Percentiles rank a stretch among this genome's conserved stretches.
phyloP scores from a whole-genome alignment of 2,888 invertebrate genomes.

The Drosophila kambysellisi region DNA sequence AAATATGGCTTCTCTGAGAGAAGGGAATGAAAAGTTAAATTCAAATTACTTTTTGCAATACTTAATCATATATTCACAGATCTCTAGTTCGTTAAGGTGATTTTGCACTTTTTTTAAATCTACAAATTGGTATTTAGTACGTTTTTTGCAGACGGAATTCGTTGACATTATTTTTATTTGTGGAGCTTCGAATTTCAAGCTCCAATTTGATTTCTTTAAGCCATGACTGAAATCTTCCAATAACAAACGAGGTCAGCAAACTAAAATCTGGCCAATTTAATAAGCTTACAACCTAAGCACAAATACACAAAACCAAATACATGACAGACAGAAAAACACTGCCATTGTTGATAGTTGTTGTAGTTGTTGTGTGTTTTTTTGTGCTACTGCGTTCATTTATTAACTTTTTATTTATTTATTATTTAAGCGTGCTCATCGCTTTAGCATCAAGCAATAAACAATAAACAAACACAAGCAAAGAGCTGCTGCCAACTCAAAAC shows the following conservation, averaged over 20 bases:
- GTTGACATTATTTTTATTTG: constrained; percentile 8
- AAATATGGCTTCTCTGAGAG: constrained; percentile 12
- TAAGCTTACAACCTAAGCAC: constrained; percentile 58
- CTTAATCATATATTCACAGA: background rate
- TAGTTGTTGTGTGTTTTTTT: constrained; percentile 5
- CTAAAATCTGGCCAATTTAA: constrained; percentile 67
- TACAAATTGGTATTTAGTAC: background rate
- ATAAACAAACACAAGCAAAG: constrained; percentile 17
- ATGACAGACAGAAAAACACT: constrained; percentile 60
- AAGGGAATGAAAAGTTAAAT: constrained; percentile 10
- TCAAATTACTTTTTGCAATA: background rate
- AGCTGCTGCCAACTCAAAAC: constrained; percentile 8
- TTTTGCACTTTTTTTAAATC: background rate
- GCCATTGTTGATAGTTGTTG: constrained; percentile 21
- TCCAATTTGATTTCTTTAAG: constrained; percentile 41
- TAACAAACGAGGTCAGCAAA: constrained; percentile 71
- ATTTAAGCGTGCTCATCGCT: constrained; percentile 49
- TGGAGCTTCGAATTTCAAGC: constrained; percentile 37
- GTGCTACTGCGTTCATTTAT: constrained; percentile 29
- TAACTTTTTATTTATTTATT: constrained; percentile 35
- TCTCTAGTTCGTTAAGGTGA: background rate
- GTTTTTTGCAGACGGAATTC: background rate
- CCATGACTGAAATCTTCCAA: constrained; percentile 16
- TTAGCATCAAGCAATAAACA: constrained; percentile 52
- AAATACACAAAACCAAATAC: constrained; percentile 40